Evolutionary conservation across 53 echinoderm and acorn worm genomes (phyloP), one percentile per base, ranked within the genome.

Genomic region (Hippasteria phrygiana): DNA sequence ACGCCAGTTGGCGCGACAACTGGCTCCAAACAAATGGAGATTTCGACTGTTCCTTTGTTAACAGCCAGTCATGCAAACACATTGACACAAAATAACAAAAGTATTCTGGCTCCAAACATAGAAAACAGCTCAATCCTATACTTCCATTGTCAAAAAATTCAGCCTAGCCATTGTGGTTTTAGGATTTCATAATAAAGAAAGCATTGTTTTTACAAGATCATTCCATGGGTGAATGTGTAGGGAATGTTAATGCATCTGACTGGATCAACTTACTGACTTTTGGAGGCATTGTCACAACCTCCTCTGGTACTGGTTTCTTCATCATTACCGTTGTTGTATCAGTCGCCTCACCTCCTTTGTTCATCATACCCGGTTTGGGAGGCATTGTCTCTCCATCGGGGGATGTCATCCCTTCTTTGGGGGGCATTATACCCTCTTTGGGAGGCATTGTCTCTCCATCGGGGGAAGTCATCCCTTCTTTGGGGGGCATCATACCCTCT

Each of bases 361-460:
- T 75, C 76, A 75, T 77, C 75, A 79, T 89, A 26, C 55, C 74
- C 11, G 75, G 34, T 62, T 88, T 88, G 13, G 88, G 88, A 22
- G 75, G 88, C 75, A 88, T 88, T 43, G 31, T 81, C 22, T 24
- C 80, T 26, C 42, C 63, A 35, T 80, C 41, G 22, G 55, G 55
- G 81, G 22, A 86, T 65, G 39, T 47, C 87, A 38, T 90, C 22
- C 66, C 71, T 70, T 85, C 87, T 87, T 87, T 71, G 65, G 90
- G 37, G 32, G 80, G 78, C 79, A 91, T 87, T 78, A 87, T 87
- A 0, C 87, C 87, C 59, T 87, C 77, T 71, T 91, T 91, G 17
- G 88, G 91, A 1, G 91, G 91, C 91, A 91, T 90, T 77, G 41
- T 46, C 53, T 34, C 64, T 73, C 55, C 90, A 38, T 90, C 80